Evolutionary conservation across 2,113 vertebrate genomes (phyloP).

Genomic region (Gymnarchus niloticus): DNA sequence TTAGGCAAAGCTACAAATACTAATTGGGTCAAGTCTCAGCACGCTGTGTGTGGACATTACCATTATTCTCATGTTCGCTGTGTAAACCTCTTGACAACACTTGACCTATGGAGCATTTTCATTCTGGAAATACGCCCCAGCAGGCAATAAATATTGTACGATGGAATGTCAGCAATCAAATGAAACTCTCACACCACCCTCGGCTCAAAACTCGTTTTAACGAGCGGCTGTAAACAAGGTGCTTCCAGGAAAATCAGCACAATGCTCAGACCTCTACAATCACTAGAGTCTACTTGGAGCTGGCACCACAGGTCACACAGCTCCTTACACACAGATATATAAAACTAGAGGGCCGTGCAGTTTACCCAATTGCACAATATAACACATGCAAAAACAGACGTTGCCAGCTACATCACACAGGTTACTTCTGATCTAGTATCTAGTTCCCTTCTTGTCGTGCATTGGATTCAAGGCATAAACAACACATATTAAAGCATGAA

Average conservation of each 20-base stretch:
- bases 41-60: background rate
- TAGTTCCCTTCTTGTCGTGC: background rate
- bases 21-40: background rate
- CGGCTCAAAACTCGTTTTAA: background rate
- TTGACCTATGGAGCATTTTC: background rate
- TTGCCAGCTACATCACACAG: no score
- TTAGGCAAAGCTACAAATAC: slow-evolving; percentile 34
- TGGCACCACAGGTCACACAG: background rate
- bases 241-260: background rate
- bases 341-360: background rate
- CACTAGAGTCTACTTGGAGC: background rate
- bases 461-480: background rate
- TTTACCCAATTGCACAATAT: background rate
- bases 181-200: background rate
- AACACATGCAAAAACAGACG: background rate
- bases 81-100: background rate
- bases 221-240: background rate
- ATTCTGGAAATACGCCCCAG: no score
- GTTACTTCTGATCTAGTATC: no score
- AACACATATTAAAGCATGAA: background rate
- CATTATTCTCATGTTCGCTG: background rate
- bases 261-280: background rate
- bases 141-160: background rate
- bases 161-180: background rate
- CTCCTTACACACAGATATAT: background rate